Conservation (phyloP, 2,888 invertebrate species). For the Hyalella azteca region DNA sequence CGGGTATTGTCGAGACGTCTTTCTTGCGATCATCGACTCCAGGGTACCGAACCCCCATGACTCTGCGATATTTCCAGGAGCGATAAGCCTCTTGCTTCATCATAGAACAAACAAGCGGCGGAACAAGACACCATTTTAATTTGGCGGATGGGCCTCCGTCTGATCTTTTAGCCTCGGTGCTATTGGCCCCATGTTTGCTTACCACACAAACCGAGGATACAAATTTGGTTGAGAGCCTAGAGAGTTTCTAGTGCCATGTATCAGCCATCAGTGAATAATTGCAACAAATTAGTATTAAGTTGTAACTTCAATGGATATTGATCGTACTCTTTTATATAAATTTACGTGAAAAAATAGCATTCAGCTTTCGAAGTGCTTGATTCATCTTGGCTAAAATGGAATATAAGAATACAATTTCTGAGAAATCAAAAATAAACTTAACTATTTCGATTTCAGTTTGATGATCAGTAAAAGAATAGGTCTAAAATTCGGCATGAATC, state of each 20-base stretch:
- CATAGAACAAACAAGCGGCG: not conserved
- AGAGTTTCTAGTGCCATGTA: too few relatives aligned
- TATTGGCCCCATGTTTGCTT: constrained; percentile 7
- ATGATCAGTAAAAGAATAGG: too few relatives aligned
- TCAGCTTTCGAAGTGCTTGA: too few relatives aligned
- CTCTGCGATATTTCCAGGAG: not conserved
- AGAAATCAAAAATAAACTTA: too few relatives aligned
- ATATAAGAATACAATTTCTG: too few relatives aligned
- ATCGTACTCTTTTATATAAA: too few relatives aligned
- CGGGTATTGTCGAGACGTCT: constrained; percentile 18
- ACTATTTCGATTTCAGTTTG: too few relatives aligned
- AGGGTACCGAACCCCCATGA: constrained; percentile 3
- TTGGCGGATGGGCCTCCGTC: constrained; percentile 15
- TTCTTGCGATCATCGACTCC: constrained; percentile 19
- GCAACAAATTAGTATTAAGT: too few relatives aligned
- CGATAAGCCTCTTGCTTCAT: constrained; percentile 32
- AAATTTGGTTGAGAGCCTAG: constrained; percentile 4
- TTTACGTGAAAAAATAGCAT: too few relatives aligned
- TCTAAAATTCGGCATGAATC: not conserved
- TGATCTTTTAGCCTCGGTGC: not conserved
- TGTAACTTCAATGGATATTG: too few relatives aligned
- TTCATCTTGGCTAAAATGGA: too few relatives aligned
- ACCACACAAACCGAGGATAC: constrained; percentile 1
- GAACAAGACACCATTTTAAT: constrained; percentile 34
- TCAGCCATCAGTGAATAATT: too few relatives aligned